phyloP scores from a whole-genome alignment of 2,888 invertebrate species.

The Pherbina coryleti region DNA sequence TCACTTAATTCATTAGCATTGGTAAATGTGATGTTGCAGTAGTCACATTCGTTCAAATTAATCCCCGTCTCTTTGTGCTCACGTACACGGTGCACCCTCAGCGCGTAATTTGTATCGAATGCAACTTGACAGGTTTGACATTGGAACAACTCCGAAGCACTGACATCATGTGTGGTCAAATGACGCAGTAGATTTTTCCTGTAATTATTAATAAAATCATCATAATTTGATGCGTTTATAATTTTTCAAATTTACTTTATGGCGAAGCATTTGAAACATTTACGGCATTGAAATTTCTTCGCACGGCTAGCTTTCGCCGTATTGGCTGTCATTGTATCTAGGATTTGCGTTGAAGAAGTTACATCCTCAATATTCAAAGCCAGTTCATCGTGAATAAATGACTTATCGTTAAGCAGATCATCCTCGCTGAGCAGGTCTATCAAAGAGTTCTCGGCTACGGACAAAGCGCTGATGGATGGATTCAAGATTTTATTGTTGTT shows the following conservation, averaged over 20 bases:
- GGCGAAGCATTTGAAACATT: constrained; percentile 61
- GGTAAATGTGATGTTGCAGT: constrained; percentile 42
- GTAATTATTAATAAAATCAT: constrained; percentile 19
- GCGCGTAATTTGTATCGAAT: constrained; percentile 36
- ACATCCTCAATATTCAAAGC: constrained; percentile 36
- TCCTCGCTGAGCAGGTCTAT: constrained; percentile 35
- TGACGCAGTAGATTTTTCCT: constrained; percentile 52
- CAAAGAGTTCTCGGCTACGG: neutral
- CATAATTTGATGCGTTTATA: neutral
- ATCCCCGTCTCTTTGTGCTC: constrained; percentile 37
- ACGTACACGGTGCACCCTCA: constrained; percentile 33
- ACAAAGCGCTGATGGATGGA: neutral
- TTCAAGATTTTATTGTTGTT: constrained; percentile 41
- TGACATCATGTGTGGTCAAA: constrained; percentile 46
- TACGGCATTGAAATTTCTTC: constrained; percentile 60
- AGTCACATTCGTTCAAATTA: constrained; percentile 42
- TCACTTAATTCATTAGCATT: constrained; percentile 38
- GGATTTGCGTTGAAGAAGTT: constrained; percentile 44
- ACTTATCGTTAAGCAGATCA: constrained; percentile 20
- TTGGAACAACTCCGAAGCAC: constrained; percentile 28
- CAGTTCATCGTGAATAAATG: constrained; percentile 28
- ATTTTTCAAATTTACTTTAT: constrained; percentile 55
- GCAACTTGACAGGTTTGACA: constrained; percentile 38
- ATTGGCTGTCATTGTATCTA: constrained; percentile 48
- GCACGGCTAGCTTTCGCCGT: constrained; percentile 50